Conservation (phyloP, 2,888 invertebrate genomes). For the Acleris literana region DNA sequence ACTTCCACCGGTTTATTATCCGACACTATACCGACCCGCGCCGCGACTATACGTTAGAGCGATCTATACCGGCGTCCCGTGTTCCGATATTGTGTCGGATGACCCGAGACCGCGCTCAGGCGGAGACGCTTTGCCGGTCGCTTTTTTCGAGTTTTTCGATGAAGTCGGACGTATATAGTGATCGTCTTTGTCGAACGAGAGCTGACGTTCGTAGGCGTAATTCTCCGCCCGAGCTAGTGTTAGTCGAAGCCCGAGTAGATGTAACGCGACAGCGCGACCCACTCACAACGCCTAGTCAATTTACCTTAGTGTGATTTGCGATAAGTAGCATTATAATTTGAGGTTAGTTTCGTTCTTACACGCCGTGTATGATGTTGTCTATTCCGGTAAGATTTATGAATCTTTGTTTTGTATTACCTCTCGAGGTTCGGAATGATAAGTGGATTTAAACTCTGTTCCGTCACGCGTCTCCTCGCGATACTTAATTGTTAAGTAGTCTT, state of each 20-base stretch:
- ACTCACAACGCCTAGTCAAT: conserved; percentile 82
- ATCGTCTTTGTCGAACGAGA: conserved; percentile 1
- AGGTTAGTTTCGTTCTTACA: conserved; percentile 50
- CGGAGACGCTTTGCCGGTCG: too few relatives aligned
- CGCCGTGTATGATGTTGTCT: conserved; percentile 52
- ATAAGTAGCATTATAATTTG: conserved; percentile 75
- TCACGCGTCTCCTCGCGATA: conserved; percentile 70
- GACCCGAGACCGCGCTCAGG: too few relatives aligned
- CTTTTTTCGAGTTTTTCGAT: too few relatives aligned
- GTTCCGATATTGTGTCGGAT: too few relatives aligned
- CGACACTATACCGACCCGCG: too few relatives aligned
- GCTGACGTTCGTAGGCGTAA: conserved; percentile 15
- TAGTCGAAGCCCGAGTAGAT: conserved; percentile 31
- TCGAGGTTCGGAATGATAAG: conserved; percentile 27
- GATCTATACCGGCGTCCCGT: too few relatives aligned
- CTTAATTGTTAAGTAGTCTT: conserved; percentile 82
- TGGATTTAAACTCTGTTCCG: conserved; percentile 40
- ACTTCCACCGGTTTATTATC: too few relatives aligned
- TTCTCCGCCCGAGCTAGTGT: conserved; percentile 31
- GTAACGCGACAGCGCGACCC: conserved; percentile 60
- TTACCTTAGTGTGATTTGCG: conserved; percentile 83
- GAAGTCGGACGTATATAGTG: too few relatives aligned
- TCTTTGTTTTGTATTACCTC: conserved; percentile 44
- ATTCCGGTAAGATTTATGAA: conserved; percentile 50
- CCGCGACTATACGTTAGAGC: too few relatives aligned